Evolutionary conservation across 2,888 invertebrate genomes (phyloP).

Genomic region (Noctua fimbriata): DNA sequence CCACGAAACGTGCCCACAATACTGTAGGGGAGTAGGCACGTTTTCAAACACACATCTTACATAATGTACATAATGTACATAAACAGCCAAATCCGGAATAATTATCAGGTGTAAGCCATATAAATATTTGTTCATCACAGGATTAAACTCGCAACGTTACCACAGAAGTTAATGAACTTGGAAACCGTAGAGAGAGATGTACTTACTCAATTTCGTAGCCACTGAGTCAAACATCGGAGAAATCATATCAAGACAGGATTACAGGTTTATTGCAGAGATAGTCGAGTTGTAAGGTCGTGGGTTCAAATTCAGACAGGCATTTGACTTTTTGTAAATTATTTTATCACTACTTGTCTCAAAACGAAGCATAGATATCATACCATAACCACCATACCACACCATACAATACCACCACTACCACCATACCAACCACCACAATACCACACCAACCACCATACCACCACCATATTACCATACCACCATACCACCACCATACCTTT

Average conservation of each 20-base stretch:
- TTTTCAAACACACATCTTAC: background rate
- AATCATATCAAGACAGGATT: background rate
- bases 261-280: background rate
- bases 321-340: background rate
- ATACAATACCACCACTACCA: too few relatives aligned
- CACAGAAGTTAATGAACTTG: constrained; percentile 19
- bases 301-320: background rate
- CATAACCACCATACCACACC: too few relatives aligned
- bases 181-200: background rate
- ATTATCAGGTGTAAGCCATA: constrained; percentile 10
- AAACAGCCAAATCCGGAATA: constrained; percentile 27
- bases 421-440: too few relatives aligned
- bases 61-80: background rate
- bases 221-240: background rate
- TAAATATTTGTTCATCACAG: constrained; percentile 15
- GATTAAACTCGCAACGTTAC: background rate
- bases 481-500: too few relatives aligned
- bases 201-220: background rate
- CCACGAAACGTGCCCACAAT: background rate
- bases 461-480: too few relatives aligned
- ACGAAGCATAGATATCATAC: too few relatives aligned
- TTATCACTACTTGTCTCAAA: background rate
- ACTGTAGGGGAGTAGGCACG: background rate
- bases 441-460: too few relatives aligned
- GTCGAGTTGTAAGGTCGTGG: background rate